Conservation (phyloP, 2,113 vertebrate species). For the Coturnix japonica region DNA sequence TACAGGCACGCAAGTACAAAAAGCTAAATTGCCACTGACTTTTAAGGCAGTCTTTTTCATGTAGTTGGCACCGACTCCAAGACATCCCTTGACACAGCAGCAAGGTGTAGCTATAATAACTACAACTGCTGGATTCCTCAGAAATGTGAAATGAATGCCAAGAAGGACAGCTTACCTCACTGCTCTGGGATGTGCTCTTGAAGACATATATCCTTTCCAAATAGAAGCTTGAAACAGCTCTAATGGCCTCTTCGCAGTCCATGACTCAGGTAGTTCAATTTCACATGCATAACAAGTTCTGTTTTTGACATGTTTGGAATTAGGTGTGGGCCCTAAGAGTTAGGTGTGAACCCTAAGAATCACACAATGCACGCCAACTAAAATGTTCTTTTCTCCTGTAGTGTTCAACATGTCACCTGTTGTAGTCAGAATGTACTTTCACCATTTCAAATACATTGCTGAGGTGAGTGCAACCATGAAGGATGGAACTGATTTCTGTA, state of each 20-base stretch:
- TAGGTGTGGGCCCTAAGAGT: neutral
- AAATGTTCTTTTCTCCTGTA: neutral
- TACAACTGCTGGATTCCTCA: neutral
- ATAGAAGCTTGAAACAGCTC: neutral
- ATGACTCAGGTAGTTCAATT: neutral
- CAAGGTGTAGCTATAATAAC: too few species aligned
- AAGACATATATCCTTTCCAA: neutral
- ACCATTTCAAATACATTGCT: neutral
- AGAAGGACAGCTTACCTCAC: neutral
- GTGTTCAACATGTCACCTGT: neutral
- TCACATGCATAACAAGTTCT: neutral
- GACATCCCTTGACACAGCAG: neutral
- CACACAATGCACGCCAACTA: neutral
- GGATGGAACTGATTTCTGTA: neutral
- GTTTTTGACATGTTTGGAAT: neutral
- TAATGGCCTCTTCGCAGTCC: neutral
- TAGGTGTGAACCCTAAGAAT: neutral
- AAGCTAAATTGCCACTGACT: neutral
- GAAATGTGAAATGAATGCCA: neutral
- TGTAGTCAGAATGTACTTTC: neutral
- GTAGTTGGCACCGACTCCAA: neutral
- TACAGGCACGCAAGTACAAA: neutral
- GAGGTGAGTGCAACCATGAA: neutral
- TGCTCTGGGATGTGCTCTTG: rapidly evolving
- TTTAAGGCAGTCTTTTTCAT: neutral